phyloP scores from a whole-genome alignment of 2,888 invertebrate species.

The Sphaeridia pumilis region DNA sequence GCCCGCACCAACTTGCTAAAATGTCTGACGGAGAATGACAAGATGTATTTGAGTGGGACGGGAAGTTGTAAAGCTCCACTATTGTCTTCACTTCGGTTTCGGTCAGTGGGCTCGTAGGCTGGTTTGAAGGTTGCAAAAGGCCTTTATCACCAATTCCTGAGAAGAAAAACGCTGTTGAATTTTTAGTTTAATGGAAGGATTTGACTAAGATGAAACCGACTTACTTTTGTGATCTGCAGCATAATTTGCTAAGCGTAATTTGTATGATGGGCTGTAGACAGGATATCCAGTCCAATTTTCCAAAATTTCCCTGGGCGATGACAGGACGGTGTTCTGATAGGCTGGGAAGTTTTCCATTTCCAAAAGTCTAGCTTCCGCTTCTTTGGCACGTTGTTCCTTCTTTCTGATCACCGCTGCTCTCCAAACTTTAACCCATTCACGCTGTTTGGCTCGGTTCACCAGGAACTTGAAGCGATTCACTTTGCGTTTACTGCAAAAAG shows the following conservation, averaged over 20 bases:
- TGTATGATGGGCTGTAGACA: not conserved
- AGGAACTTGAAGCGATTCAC: not conserved
- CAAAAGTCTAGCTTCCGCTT: not conserved
- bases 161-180: too few relatives aligned
- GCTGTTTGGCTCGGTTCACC: not conserved
- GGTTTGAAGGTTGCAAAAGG: too few relatives aligned
- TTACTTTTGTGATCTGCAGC: too few relatives aligned
- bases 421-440: conserved; percentile 6
- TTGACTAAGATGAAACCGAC: too few relatives aligned
- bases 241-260: not conserved
- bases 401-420: not conserved
- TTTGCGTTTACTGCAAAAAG: not conserved
- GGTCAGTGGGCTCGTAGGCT: too few relatives aligned
- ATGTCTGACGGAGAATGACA: conserved; percentile 4
- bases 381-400: not conserved
- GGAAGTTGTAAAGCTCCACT: conserved; percentile 6
- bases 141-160: too few relatives aligned
- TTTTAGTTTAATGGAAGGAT: too few relatives aligned
- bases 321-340: conserved; percentile 10
- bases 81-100: too few relatives aligned
- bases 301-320: conserved; percentile 9
- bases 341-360: conserved; percentile 14
- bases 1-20: conserved; percentile 7
- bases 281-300: not conserved
- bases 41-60: conserved; percentile 1